Conservation (phyloP, 2,888 invertebrate species). For the Romanomermis culicivorax region DNA sequence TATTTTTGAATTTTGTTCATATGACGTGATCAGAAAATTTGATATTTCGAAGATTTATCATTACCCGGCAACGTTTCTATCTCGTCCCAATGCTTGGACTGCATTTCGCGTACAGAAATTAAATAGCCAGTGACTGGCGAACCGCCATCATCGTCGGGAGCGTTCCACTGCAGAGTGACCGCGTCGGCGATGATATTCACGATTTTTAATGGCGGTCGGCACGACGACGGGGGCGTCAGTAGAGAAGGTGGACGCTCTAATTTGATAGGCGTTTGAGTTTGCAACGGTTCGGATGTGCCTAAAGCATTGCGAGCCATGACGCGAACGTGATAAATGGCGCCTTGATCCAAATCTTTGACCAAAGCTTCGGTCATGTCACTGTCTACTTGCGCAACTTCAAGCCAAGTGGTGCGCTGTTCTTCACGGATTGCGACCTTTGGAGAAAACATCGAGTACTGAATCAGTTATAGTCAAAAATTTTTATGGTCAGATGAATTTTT, state of each 20-base stretch:
- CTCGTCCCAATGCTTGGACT: slow-evolving; percentile 19
- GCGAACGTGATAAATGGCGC: slow-evolving; percentile 41
- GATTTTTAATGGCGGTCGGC: slow-evolving; percentile 2
- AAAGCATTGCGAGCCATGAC: slow-evolving; percentile 91
- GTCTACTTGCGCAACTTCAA: slow-evolving; percentile 11
- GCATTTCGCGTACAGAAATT: slow-evolving; percentile 45
- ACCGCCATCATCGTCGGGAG: slow-evolving; percentile 49
- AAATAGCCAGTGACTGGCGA: slow-evolving; percentile 60
- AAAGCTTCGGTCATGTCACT: slow-evolving; percentile 9
- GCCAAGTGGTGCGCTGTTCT: slow-evolving; percentile 5
- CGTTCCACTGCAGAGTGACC: slow-evolving; percentile 27
- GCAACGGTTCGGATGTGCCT: slow-evolving; percentile 71
- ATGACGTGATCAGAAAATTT: too few species aligned
- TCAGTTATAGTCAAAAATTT: too few species aligned
- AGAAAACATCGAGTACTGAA: too few species aligned
- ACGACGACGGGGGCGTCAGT: slow-evolving; percentile 2
- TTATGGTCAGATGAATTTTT: too few species aligned
- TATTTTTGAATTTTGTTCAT: too few species aligned
- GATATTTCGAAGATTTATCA: too few species aligned
- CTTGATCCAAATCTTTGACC: slow-evolving; percentile 31
- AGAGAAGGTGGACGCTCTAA: slow-evolving; percentile 5
- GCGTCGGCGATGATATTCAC: slow-evolving; percentile 12
- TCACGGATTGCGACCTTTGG: slow-evolving; percentile 5
- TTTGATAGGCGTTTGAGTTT: slow-evolving; percentile 62
- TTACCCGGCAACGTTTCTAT: slow-evolving; percentile 14